Percentiles rank a stretch among this genome's conserved stretches.
Conservation (phyloP, 2,888 invertebrate genomes). For the Drosophila tanythrix region DNA sequence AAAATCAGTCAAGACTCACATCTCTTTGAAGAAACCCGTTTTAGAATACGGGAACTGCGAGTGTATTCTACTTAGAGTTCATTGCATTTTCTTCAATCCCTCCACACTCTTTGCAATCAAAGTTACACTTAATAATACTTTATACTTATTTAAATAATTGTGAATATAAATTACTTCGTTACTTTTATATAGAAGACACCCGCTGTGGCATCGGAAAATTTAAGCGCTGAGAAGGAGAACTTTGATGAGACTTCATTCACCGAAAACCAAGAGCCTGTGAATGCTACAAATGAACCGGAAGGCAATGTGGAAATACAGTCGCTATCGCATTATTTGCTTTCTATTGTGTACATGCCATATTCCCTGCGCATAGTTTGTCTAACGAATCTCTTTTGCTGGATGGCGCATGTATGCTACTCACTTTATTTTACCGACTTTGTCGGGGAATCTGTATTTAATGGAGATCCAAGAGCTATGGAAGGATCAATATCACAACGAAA, state of each 20-base stretch:
- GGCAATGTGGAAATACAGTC: slow-evolving; percentile 84
- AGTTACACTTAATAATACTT: background rate
- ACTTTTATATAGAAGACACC: slow-evolving; percentile 9
- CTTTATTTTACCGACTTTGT: slow-evolving; percentile 98
- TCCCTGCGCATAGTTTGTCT: slow-evolving; percentile 94
- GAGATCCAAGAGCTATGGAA: slow-evolving; percentile 88
- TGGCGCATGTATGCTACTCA: slow-evolving; percentile 98
- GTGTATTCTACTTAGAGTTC: background rate
- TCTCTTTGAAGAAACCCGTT: background rate
- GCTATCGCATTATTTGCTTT: slow-evolving; percentile 92
- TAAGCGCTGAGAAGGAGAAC: slow-evolving; percentile 29
- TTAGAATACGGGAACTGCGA: background rate
- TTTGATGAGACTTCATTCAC: slow-evolving; percentile 65
- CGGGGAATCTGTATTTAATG: slow-evolving; percentile 83
- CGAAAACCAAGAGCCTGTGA: slow-evolving; percentile 34
- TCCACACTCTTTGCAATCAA: background rate
- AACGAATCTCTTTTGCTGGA: slow-evolving; percentile 98
- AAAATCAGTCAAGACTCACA: background rate
- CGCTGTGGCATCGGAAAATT: slow-evolving; percentile 4
- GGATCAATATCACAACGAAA: slow-evolving; percentile 88
- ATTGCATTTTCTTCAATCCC: background rate
- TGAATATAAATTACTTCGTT: background rate
- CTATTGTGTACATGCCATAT: slow-evolving; percentile 96
- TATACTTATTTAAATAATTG: background rate
- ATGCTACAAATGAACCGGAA: slow-evolving; percentile 8